These are phyloP conservation scores for Phoebastria nigripes DNA, from an alignment of 2,797 vertebrate genomes.

Conservation along the genomic window DNA sequence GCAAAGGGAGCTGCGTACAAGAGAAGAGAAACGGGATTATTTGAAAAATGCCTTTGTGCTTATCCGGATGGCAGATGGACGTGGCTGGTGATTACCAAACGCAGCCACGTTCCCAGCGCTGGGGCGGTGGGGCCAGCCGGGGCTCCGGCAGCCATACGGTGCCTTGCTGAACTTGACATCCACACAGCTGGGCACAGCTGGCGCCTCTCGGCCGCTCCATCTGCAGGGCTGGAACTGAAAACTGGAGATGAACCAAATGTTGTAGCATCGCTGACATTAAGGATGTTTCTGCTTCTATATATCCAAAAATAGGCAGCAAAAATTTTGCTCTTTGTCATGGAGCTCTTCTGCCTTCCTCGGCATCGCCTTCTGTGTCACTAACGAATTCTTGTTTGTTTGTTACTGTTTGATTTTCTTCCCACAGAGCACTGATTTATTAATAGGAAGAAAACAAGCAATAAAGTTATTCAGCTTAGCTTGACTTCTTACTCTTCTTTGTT, in stretches of 20 bases:
- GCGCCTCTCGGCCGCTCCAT: background rate
- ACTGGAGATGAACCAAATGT: background rate
- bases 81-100: background rate
- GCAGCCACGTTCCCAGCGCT: background rate
- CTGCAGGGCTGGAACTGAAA: background rate
- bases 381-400: background rate
- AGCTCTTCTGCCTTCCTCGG: background rate
- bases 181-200: background rate
- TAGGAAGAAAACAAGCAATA: background rate
- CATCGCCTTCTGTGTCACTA: background rate
- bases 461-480: background rate
- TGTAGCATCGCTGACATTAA: fast-evolving
- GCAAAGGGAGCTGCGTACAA: no score
- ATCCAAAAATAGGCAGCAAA: background rate
- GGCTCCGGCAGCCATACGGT: background rate
- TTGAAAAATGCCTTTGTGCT: background rate
- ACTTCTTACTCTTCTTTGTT: background rate
- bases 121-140: background rate
- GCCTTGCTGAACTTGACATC: background rate
- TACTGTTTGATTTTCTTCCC: background rate
- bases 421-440: conserved; percentile 6
- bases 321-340: background rate
- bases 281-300: background rate
- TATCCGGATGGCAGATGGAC: background rate
- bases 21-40: background rate